phyloP scores from a whole-genome alignment of 2,888 invertebrate genomes.

The Zygothrica quintamaculata region DNA sequence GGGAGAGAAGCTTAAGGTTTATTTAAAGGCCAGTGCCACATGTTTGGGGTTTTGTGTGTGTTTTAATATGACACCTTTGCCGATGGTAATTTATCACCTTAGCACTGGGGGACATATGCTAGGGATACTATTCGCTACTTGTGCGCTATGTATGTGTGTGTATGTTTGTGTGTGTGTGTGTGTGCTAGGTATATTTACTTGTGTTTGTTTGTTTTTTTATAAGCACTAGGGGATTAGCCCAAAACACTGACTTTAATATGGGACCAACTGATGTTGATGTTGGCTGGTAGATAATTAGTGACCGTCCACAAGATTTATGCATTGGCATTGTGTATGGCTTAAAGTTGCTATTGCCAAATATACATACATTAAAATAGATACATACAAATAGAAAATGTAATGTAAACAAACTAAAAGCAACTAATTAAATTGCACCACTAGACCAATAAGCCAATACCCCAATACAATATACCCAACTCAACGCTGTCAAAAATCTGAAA shows the following conservation, averaged over 20 bases:
- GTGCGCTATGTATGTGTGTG: constrained; percentile 6
- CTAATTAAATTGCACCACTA: constrained; percentile 65
- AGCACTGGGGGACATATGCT: constrained; percentile 74
- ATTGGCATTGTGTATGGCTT: constrained; percentile 75
- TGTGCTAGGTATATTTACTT: constrained; percentile 6
- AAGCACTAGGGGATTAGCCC: constrained; percentile 72
- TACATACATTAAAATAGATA: no score
- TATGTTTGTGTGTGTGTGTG: constrained; percentile 10
- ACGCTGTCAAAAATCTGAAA: constrained; percentile 61
- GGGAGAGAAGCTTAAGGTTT: constrained; percentile 67
- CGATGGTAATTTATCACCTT: constrained; percentile 79
- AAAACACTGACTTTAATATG: constrained; percentile 66
- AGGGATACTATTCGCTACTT: constrained; percentile 10
- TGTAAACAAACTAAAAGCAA: constrained; percentile 70
- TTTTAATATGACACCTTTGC: constrained; percentile 80
- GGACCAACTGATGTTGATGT: constrained; percentile 73
- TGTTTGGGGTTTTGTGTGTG: constrained; percentile 75
- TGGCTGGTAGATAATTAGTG: constrained; percentile 74
- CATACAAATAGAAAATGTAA: constrained; percentile 64
- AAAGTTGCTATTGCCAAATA: constrained; percentile 69
- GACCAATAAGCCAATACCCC: constrained; percentile 15
- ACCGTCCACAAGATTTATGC: constrained; percentile 72
- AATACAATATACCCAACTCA: constrained; percentile 49
- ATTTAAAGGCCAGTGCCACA: constrained; percentile 77
- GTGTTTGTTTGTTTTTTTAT: constrained; percentile 40